These are phyloP conservation scores for Myioborus miniatus DNA, from an alignment of 2,797 vertebrate genomes.

Conservation along the genomic window DNA sequence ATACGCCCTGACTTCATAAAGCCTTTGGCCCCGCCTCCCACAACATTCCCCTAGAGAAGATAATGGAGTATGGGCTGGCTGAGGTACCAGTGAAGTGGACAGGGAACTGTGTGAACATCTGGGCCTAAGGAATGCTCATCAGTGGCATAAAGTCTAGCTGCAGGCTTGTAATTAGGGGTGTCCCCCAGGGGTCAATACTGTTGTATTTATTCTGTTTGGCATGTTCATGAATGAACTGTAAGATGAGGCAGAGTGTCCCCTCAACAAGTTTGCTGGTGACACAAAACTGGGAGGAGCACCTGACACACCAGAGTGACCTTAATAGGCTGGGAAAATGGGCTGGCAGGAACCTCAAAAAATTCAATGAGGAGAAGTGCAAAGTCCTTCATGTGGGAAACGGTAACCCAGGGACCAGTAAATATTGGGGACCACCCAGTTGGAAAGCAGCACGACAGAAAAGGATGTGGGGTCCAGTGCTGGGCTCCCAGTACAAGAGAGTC, in stretches of 20 bases:
- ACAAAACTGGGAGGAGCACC: neutral
- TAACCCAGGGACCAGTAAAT: neutral
- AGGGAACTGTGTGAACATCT: neutral
- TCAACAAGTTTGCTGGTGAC: neutral
- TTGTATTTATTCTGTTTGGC: neutral
- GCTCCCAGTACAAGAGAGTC: neutral
- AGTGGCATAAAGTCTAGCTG: neutral
- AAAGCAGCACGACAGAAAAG: neutral
- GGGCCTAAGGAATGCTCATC: neutral
- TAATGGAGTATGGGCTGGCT: neutral
- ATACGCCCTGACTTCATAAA: neutral
- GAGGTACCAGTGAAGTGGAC: neutral
- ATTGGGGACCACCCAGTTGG: neutral
- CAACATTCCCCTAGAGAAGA: neutral
- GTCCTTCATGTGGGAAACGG: neutral
- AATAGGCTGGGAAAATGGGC: neutral
- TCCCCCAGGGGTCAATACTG: neutral
- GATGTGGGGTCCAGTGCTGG: neutral
- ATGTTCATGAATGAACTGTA: neutral
- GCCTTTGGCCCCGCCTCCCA: neutral
- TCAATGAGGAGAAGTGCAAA: neutral
- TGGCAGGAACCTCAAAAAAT: neutral
- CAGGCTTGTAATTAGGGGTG: neutral
- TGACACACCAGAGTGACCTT: neutral
- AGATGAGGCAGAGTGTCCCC: neutral